Percentiles rank a stretch among this genome's conserved stretches.
phyloP scores from a whole-genome alignment of 2,888 invertebrate genomes.

The Acanthosepion lycidas region DNA sequence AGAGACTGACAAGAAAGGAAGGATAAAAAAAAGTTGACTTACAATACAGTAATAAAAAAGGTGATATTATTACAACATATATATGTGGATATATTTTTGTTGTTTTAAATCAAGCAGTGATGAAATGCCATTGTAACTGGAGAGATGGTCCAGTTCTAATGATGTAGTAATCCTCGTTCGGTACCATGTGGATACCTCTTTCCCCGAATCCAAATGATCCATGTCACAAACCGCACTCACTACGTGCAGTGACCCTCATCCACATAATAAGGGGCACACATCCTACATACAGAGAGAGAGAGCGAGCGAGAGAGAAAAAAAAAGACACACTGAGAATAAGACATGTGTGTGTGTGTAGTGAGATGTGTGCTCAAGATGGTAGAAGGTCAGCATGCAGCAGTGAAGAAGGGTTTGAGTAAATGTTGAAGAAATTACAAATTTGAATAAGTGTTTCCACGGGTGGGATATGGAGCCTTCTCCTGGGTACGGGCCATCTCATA shows the following conservation, averaged over 20 bases:
- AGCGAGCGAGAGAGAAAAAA: neutral
- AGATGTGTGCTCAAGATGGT: neutral
- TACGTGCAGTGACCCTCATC: neutral
- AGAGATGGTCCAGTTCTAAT: neutral
- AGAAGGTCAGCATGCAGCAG: neutral
- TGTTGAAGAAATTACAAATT: conserved; percentile 41
- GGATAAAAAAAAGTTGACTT: neutral
- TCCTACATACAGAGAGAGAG: neutral
- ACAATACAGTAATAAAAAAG: neutral
- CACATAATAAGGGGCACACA: neutral
- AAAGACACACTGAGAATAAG: neutral
- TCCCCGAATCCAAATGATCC: conserved; percentile 33
- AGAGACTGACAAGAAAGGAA: conserved; percentile 6
- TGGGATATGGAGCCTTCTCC: conserved; percentile 70
- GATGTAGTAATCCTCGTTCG: neutral
- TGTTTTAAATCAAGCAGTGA: neutral
- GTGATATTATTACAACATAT: conserved; percentile 20
- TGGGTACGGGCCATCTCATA: conserved; percentile 70
- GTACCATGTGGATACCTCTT: conserved; percentile 33
- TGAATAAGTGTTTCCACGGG: conserved; percentile 55
- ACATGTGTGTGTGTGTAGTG: neutral
- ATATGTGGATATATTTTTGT: neutral
- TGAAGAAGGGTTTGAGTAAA: neutral
- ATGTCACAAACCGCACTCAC: neutral
- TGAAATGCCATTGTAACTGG: neutral